phyloP scores from a whole-genome alignment of 2,888 invertebrate species.

The Hypolimnas misippus region DNA sequence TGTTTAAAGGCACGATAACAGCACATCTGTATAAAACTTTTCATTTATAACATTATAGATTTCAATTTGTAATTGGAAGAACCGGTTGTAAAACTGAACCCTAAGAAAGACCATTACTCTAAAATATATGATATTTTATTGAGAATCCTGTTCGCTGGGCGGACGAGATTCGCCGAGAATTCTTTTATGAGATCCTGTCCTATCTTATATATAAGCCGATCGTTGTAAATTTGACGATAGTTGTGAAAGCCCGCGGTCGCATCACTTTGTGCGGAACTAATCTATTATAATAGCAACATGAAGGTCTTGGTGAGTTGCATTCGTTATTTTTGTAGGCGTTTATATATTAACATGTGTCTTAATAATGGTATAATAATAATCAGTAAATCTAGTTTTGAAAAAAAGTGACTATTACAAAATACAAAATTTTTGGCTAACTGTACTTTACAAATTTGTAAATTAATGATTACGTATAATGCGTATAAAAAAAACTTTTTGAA shows the following conservation, averaged over 20 bases:
- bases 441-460: too few relatives aligned
- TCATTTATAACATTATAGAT: too few relatives aligned
- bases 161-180: constrained; percentile 23
- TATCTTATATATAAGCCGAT: constrained; percentile 37
- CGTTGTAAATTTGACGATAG: constrained; percentile 18
- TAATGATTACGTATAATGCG: too few relatives aligned
- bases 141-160: constrained; percentile 33
- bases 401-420: too few relatives aligned
- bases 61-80: too few relatives aligned
- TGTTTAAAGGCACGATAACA: too few relatives aligned
- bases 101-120: constrained; percentile 23
- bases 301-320: constrained; percentile 62
- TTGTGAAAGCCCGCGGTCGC: constrained; percentile 28
- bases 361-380: not conserved
- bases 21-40: too few relatives aligned
- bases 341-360: not conserved
- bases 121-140: constrained; percentile 21
- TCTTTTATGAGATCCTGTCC: constrained; percentile 32
- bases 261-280: constrained; percentile 3
- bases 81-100: constrained; percentile 16
- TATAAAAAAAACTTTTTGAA: too few relatives aligned
- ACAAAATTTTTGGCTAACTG: too few relatives aligned
- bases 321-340: constrained; percentile 21
- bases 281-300: constrained; percentile 50
- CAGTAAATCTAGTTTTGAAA: too few relatives aligned